phyloP scores from a whole-genome alignment of 2,888 invertebrate species.

The Drosophila meridionalis region DNA sequence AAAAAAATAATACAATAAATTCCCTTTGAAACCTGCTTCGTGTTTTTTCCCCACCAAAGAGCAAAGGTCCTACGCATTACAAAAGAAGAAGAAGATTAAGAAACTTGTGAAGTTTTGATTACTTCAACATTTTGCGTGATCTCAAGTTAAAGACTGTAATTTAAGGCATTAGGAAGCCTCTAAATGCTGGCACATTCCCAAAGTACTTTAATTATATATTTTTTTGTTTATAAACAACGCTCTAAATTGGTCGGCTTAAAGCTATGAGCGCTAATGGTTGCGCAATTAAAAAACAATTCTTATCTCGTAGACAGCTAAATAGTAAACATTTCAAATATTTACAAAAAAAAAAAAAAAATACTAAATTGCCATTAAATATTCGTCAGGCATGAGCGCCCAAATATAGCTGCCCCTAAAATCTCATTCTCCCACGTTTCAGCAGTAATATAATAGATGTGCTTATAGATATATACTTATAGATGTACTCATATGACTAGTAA shows the following conservation, averaged over 20 bases:
- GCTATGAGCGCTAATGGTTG: slow-evolving; percentile 44
- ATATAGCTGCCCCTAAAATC: slow-evolving; percentile 5
- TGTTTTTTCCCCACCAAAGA: slow-evolving; percentile 30
- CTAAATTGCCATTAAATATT: slow-evolving; percentile 22
- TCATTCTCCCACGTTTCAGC: background rate
- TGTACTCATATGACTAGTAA: slow-evolving; percentile 8
- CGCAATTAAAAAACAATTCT: slow-evolving; percentile 69
- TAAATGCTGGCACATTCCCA: background rate
- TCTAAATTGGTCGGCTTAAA: slow-evolving; percentile 30
- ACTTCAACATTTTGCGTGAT: slow-evolving; percentile 18
- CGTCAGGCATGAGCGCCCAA: slow-evolving; percentile 29
- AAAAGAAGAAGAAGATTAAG: background rate
- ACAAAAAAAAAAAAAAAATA: slow-evolving; percentile 1
- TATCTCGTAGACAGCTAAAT: slow-evolving; percentile 33
- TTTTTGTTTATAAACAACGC: slow-evolving; percentile 9
- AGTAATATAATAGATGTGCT: background rate
- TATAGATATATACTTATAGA: background rate
- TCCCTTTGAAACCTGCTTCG: slow-evolving; percentile 20
- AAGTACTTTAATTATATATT: slow-evolving; percentile 18
- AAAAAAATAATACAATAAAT: slow-evolving; percentile 1
- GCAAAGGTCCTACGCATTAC: slow-evolving; percentile 10
- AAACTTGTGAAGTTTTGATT: background rate
- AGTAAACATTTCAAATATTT: slow-evolving; percentile 15
- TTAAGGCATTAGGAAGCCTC: background rate
- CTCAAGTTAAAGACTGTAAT: slow-evolving; percentile 19